phyloP scores from a whole-genome alignment of 2,888 invertebrate genomes.

The Lottia scabra region DNA sequence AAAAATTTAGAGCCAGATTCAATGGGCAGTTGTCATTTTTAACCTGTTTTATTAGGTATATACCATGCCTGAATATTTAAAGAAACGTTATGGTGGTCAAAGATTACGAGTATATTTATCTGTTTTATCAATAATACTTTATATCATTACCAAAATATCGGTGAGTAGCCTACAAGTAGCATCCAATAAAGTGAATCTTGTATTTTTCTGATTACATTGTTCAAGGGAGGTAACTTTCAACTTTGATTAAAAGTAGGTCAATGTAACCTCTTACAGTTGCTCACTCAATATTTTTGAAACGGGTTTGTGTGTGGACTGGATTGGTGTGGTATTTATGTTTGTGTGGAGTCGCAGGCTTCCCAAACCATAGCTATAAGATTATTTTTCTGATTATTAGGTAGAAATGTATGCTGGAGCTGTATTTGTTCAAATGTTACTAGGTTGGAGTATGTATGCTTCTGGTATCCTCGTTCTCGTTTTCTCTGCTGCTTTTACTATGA shows the following conservation, averaged over 20 bases:
- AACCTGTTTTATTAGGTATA: constrained; percentile 26
- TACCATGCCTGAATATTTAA: constrained; percentile 35
- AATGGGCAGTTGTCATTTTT: no score
- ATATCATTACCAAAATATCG: constrained; percentile 31
- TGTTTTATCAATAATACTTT: constrained; percentile 26
- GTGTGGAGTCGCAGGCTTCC: no score
- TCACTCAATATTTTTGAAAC: no score
- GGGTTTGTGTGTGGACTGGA: no score
- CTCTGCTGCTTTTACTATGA: constrained; percentile 36
- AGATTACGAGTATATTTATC: constrained; percentile 27
- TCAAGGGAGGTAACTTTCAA: no score
- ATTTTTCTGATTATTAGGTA: constrained; percentile 11
- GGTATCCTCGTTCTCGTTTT: constrained; percentile 27
- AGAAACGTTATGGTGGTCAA: constrained; percentile 27
- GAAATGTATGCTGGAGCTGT: constrained; percentile 37
- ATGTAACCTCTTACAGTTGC: no score
- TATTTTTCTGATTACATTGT: no score
- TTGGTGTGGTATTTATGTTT: no score
- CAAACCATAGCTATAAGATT: no score
- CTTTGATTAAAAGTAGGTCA: no score
- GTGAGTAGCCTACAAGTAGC: not conserved
- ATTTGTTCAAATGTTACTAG: constrained; percentile 28
- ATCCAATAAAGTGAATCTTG: no score
- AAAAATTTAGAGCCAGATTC: no score
- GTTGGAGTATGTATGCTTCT: constrained; percentile 31